Conservation (phyloP, 1,140 invertebrate species). For the Orius laevigatus region DNA sequence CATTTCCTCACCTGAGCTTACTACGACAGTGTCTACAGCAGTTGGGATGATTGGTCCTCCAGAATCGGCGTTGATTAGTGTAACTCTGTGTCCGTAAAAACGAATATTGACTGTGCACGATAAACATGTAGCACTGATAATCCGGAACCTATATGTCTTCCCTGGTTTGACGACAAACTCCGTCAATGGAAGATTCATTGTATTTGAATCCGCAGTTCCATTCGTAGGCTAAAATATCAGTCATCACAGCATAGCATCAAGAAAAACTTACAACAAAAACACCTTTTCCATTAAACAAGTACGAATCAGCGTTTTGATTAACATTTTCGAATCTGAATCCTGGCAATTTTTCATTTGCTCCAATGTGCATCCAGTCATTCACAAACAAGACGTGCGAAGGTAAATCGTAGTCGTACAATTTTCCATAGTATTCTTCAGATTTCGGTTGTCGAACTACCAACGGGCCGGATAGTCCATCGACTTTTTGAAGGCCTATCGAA, state of each 20-base stretch:
- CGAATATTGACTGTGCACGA: conserved; percentile 36
- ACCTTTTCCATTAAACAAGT: conserved; percentile 33
- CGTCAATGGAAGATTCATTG: conserved; percentile 13
- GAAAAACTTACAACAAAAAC: conserved; percentile 16
- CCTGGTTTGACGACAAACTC: conserved; percentile 23
- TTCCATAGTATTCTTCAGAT: conserved; percentile 24
- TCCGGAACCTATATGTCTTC: conserved; percentile 31
- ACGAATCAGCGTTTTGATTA: conserved; percentile 27
- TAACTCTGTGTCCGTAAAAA: conserved; percentile 33
- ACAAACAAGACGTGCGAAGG: conserved; percentile 32
- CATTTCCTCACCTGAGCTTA: conserved; percentile 17
- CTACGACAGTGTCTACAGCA: conserved; percentile 32
- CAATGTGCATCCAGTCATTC: conserved; percentile 31
- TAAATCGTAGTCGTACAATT: conserved; percentile 32
- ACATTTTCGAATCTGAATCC: not conserved
- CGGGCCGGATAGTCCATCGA: conserved; percentile 22
- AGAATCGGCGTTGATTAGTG: conserved; percentile 31
- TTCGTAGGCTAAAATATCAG: no score
- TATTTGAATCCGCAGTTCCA: no score
- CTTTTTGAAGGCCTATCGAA: conserved; percentile 21
- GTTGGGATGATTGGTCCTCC: conserved; percentile 22
- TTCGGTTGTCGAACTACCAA: conserved; percentile 27
- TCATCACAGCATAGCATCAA: no score
- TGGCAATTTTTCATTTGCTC: conserved; percentile 20
- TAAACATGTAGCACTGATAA: conserved; percentile 32